Conservation (phyloP, 2,888 invertebrate genomes). For the Sepiola atlantica region DNA sequence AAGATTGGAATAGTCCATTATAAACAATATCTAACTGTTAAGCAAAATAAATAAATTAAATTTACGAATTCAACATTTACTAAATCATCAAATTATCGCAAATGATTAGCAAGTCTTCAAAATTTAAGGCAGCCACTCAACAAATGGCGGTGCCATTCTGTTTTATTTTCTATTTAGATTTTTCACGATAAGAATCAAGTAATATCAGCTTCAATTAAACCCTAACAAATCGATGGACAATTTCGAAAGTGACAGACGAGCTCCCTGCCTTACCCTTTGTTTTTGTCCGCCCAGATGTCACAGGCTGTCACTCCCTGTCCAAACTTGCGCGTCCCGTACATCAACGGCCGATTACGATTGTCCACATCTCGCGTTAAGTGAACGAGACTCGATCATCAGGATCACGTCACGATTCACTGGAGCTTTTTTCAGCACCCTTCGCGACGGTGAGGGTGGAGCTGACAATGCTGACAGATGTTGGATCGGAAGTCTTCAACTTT, state of each 20-base stretch:
- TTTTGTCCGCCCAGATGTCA: neutral
- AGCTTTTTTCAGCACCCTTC: neutral
- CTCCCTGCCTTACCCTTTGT: neutral
- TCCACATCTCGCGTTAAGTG: neutral
- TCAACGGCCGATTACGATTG: conserved; percentile 32
- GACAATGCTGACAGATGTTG: neutral
- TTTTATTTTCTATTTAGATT: too few relatives aligned
- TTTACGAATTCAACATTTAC: too few relatives aligned
- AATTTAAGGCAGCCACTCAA: too few relatives aligned
- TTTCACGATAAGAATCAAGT: neutral
- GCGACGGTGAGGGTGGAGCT: neutral
- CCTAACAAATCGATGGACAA: neutral
- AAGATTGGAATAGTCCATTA: too few relatives aligned
- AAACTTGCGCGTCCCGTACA: neutral
- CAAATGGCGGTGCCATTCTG: too few relatives aligned
- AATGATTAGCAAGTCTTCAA: too few relatives aligned
- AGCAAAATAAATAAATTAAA: too few relatives aligned
- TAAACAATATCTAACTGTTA: too few relatives aligned
- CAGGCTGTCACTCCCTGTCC: neutral
- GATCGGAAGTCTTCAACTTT: neutral
- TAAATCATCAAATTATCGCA: too few relatives aligned
- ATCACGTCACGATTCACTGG: neutral
- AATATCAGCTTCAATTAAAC: neutral
- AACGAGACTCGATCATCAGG: neutral
- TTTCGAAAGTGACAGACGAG: neutral